phyloP scores from a whole-genome alignment of 2,797 vertebrate species.

The Remorina albescens region DNA sequence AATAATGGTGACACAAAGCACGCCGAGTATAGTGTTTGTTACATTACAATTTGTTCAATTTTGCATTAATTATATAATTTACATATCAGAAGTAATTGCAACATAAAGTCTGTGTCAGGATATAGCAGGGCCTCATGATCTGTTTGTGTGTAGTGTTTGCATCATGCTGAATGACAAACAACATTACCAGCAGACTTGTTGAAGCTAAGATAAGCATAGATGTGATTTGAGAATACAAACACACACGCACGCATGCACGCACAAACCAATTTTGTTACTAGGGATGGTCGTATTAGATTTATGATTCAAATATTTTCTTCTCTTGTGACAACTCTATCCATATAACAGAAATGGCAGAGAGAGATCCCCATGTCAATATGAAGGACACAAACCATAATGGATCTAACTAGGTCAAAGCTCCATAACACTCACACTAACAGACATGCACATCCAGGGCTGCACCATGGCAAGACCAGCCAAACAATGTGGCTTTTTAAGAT shows the following conservation, averaged over 20 bases:
- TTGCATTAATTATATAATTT: too few species aligned
- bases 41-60: too few species aligned
- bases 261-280: neutral
- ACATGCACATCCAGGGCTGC: too few species aligned
- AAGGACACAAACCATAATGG: neutral
- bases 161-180: conserved; percentile 4
- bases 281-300: neutral
- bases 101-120: neutral
- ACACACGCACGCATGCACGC: neutral
- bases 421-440: too few species aligned
- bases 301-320: conserved; percentile 1
- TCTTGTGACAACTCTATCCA: neutral
- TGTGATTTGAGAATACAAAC: conserved; percentile 5
- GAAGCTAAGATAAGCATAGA: conserved; percentile 22
- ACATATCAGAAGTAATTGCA: neutral
- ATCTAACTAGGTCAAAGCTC: neutral
- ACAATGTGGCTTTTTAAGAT: neutral
- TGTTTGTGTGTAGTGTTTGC: neutral
- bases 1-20: neutral
- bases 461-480: too few species aligned
- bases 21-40: too few species aligned
- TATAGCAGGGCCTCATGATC: neutral
- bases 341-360: conserved; percentile 2
- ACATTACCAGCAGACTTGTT: conserved; percentile 20
- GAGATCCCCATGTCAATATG: neutral